Base-by-base conservation (phyloP, 35 echinoderm and acorn worm genomes). In the Amphiura filiformis region DNA sequence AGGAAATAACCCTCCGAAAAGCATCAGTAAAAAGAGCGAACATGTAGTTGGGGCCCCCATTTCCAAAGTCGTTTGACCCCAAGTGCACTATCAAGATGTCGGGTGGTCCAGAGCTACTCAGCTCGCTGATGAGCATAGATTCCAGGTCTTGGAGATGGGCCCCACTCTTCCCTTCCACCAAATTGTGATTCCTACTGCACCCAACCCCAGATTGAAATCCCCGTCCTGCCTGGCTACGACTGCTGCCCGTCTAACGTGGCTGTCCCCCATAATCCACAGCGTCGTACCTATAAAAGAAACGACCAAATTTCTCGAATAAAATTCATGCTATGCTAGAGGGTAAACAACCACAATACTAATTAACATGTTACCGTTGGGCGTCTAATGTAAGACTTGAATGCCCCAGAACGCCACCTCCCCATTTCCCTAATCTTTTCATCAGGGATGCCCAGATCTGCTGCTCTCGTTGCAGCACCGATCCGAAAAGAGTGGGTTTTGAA, bases 351-450 rank as follows among this genome's bases (percentile, higher is more conserved):
- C 5, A 17, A 47, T 47, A 17, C 34, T 31, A 81, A 15, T 37
- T 81, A 37, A n/a, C 80, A 82, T 42, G 11, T 23, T 9, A 42
- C 14, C 9, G 32, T 4, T 5, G 37, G 39, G 80, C 80, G 82
- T 23, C 39, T 82, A 61, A 84, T 84, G 36, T 84, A 84, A 5
- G 82, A 64, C 52, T 35, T 34, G 64, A 84, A 84, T 15, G 13
- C 82, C 32, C 0, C 31, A 9, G 82, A 84, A 2, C 36, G 0
- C 82, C 82, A 84, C 9, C 82, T 28, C 3, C 82, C 82, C 82
- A 84, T 84, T 34, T 35, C 31, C 34, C 3, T 47, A 30, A 84
- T 70, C 22, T 65, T 36, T 1, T 57, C 44, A 33, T 61, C 0
- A 13, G 82, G 17, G 1, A 84, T 36, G 12, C 82, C 82, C 28